Conservation (phyloP, 2,113 vertebrate species). For the Protobothrops flavoviridis region DNA sequence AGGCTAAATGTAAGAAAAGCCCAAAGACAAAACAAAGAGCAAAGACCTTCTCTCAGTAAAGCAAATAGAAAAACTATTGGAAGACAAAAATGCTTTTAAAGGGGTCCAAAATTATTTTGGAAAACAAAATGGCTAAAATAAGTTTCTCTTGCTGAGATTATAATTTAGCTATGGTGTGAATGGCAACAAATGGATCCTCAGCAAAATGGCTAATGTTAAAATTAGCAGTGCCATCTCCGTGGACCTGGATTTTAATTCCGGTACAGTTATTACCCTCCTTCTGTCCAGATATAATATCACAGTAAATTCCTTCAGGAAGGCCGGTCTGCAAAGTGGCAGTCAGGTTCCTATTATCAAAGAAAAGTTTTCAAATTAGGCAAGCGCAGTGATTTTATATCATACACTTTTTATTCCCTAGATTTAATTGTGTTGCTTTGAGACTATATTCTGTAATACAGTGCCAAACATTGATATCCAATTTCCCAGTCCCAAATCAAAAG, state of each 20-base stretch:
- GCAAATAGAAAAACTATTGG: background rate
- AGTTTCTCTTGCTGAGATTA: conserved; percentile 50
- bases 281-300: conserved; percentile 88
- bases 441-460: background rate
- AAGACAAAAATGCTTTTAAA: background rate
- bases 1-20: background rate
- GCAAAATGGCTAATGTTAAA: conserved; percentile 79
- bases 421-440: background rate
- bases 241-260: conserved; percentile 75
- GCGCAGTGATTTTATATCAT: background rate
- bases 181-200: conserved; percentile 84
- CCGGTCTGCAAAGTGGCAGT: conserved; percentile 78
- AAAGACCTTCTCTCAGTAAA: background rate
- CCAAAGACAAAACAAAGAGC: background rate
- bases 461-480: background rate
- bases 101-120: background rate
- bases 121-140: background rate
- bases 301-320: conserved; percentile 82
- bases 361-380: background rate
- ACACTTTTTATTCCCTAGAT: background rate
- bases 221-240: conserved; percentile 66
- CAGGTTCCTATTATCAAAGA: conserved; percentile 69
- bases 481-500: background rate
- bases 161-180: conserved; percentile 73
- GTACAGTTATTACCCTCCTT: conserved; percentile 74